Percentiles rank a stretch among this genome's conserved stretches.
These are phyloP conservation scores for Acropora tenuis DNA, from an alignment of 64 coral and sea anemone species.

Conservation along the genomic window DNA sequence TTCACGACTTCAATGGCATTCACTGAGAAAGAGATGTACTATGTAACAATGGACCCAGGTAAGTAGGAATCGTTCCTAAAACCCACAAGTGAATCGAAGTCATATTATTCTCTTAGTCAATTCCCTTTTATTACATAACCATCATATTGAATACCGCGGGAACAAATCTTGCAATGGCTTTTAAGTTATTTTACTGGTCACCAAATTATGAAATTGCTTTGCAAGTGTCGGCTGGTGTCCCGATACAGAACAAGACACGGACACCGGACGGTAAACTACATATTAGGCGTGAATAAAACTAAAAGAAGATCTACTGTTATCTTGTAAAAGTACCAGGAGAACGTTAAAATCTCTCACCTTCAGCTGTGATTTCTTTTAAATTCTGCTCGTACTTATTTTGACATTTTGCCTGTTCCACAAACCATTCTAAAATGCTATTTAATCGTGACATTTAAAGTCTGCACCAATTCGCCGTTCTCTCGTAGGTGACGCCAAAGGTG, in stretches of 20 bases:
- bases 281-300: too few species aligned
- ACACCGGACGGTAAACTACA: too few species aligned
- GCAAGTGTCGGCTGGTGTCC: too few species aligned
- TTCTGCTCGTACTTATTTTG: too few species aligned
- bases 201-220: too few species aligned
- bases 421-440: not conserved
- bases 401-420: too few species aligned
- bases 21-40: constrained; percentile 73
- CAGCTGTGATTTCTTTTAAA: too few species aligned
- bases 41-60: constrained; percentile 78
- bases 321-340: too few species aligned
- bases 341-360: too few species aligned
- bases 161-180: not conserved
- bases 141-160: not conserved
- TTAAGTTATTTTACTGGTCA: not conserved
- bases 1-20: constrained; percentile 65
- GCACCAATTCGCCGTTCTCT: not conserved
- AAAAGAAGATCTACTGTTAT: too few species aligned
- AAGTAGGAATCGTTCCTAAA: too few species aligned
- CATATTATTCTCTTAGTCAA: not conserved
- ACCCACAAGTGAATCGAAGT: not conserved
- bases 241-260: not conserved
- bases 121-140: not conserved
- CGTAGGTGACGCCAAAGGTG: constrained; percentile 58
- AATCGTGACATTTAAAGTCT: not conserved